Evolutionary conservation across 2,888 invertebrate genomes (phyloP).

Genomic region (Hemaris fuciformis): DNA sequence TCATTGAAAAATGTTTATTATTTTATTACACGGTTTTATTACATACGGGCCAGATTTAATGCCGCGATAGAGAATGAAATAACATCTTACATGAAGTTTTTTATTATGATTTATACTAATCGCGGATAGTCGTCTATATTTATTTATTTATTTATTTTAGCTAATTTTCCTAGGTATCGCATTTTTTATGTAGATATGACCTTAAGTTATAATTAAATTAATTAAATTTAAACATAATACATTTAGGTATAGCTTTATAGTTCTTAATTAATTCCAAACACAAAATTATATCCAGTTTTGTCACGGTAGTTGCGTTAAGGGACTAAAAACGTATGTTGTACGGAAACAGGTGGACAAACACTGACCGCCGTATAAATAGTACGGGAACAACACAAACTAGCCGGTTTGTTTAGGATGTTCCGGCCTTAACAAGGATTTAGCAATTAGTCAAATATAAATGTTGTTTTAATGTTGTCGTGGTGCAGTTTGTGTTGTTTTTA

Average conservation of each 20-base stretch:
- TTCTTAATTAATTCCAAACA: neutral
- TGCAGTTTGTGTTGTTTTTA: neutral
- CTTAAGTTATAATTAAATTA: too few relatives aligned
- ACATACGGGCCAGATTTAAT: too few relatives aligned
- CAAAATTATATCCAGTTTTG: neutral
- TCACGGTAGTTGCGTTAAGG: neutral
- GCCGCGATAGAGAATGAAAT: too few relatives aligned
- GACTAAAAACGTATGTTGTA: neutral
- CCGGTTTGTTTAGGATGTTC: slow-evolving; percentile 5
- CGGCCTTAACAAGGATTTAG: neutral
- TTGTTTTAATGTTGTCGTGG: neutral
- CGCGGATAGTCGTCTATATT: too few relatives aligned
- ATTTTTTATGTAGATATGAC: too few relatives aligned
- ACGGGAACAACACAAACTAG: neutral
- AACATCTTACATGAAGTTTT: too few relatives aligned
- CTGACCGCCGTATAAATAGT: slow-evolving; percentile 11
- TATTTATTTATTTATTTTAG: too few relatives aligned
- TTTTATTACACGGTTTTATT: neutral
- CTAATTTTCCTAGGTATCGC: too few relatives aligned
- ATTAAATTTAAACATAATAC: too few relatives aligned
- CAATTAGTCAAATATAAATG: slow-evolving; percentile 4
- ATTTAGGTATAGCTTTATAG: too few relatives aligned
- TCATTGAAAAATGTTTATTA: neutral
- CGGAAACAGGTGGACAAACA: slow-evolving; percentile 13
- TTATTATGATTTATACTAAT: too few relatives aligned